These are phyloP conservation scores for Papilio dardanus DNA, from an alignment of 1,140 invertebrate species.

Conservation along the genomic window DNA sequence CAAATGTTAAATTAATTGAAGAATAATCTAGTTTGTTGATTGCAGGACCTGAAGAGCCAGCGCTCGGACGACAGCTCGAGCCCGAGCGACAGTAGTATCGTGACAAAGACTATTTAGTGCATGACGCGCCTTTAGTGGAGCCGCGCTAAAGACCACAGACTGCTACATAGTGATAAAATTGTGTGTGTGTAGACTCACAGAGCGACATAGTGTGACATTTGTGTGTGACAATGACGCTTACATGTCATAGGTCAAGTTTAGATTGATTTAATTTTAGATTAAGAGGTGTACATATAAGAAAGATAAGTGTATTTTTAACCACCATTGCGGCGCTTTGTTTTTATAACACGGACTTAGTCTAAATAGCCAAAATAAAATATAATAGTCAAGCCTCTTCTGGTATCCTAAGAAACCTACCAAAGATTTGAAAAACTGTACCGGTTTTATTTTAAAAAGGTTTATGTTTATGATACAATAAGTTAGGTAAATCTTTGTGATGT, in stretches of 20 bases:
- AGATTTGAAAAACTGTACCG: too few relatives aligned
- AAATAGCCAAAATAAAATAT: too few relatives aligned
- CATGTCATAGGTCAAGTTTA: not conserved
- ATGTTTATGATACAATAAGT: not conserved
- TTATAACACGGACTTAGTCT: not conserved
- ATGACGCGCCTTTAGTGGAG: constrained; percentile 73
- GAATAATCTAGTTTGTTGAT: constrained; percentile 28
- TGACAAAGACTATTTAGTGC: constrained; percentile 79
- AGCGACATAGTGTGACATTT: constrained; percentile 25
- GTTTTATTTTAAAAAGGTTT: not conserved
- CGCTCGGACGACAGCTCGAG: constrained; percentile 70
- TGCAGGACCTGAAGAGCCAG: constrained; percentile 71
- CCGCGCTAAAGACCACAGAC: constrained; percentile 44
- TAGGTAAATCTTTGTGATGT: not conserved
- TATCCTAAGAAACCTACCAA: not conserved
- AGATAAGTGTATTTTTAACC: not conserved
- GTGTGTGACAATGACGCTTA: not conserved
- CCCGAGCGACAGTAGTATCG: constrained; percentile 74
- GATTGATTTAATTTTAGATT: not conserved
- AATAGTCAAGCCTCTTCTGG: not conserved
- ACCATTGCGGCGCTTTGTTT: not conserved
- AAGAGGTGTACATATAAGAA: not conserved
- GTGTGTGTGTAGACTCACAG: constrained; percentile 38
- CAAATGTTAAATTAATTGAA: too few relatives aligned
- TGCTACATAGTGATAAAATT: constrained; percentile 43